phyloP scores from a whole-genome alignment of 2,888 invertebrate genomes.

The Limnephilus rhombicus region DNA sequence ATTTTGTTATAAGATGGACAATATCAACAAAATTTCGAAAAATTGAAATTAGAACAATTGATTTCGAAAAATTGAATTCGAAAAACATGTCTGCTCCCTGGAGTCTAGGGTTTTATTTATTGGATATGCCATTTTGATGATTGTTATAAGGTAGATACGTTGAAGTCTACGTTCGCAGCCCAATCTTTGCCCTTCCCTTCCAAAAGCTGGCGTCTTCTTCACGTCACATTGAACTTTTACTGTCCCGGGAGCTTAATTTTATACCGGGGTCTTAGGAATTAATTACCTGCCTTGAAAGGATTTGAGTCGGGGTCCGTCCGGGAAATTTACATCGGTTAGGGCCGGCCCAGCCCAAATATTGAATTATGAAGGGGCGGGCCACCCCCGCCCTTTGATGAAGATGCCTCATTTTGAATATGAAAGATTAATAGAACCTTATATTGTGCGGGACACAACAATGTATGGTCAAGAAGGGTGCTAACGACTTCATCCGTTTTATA shows the following conservation, averaged over 20 bases:
- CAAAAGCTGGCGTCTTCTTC: constrained; percentile 27
- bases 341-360: neutral
- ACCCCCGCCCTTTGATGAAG: neutral
- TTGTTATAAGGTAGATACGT: too few species aligned
- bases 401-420: constrained; percentile 4
- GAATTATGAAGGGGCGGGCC: neutral
- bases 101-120: too few species aligned
- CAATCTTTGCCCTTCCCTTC: neutral
- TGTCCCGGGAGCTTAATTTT: constrained; percentile 50
- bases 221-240: constrained; percentile 56
- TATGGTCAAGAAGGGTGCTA: neutral
- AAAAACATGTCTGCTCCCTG: too few species aligned
- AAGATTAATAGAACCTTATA: neutral
- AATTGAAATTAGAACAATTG: too few species aligned
- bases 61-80: too few species aligned
- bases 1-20: too few species aligned
- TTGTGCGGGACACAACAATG: neutral
- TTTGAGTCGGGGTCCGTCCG: constrained; percentile 12
- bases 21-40: too few species aligned
- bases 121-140: too few species aligned
- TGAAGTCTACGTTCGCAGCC: neutral
- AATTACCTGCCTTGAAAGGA: constrained; percentile 49
- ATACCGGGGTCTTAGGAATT: constrained; percentile 46
- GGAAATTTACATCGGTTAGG: constrained; percentile 40
- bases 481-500: neutral